phyloP scores from a whole-genome alignment of 2,113 vertebrate species.

The Recurvirostra avosetta region DNA sequence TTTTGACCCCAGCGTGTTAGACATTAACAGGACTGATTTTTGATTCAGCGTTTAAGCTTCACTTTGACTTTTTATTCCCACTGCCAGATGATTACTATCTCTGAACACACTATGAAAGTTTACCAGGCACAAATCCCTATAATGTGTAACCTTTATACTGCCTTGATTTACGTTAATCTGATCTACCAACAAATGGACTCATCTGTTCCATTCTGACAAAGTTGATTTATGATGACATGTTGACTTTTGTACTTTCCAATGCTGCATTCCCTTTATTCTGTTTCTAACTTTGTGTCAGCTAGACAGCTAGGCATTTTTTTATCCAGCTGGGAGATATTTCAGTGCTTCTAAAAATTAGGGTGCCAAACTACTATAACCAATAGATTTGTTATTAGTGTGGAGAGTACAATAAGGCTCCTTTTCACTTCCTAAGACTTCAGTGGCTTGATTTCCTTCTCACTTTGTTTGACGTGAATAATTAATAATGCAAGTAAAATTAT shows the following conservation, averaged over 20 bases:
- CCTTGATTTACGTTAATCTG: conserved; percentile 51
- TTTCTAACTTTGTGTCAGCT: conserved; percentile 14
- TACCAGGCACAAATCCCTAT: conserved; percentile 25
- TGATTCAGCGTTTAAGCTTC: conserved; percentile 35
- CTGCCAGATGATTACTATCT: conserved; percentile 9
- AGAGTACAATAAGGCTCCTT: not conserved
- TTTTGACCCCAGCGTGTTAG: conserved; percentile 46
- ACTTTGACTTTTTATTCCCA: conserved; percentile 43
- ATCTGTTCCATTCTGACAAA: conserved; percentile 52
- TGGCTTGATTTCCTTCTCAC: not conserved
- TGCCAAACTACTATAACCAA: not conserved
- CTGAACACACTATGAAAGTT: conserved; percentile 32
- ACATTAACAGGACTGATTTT: conserved; percentile 45
- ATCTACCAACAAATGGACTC: conserved; percentile 53
- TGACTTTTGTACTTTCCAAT: conserved; percentile 49
- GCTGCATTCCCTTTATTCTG: conserved; percentile 23
- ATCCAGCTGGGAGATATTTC: not conserved
- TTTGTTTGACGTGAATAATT: not conserved
- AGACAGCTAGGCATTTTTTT: not conserved
- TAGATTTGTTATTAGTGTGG: not conserved
- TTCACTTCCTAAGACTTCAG: not conserved
- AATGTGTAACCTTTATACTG: conserved; percentile 12
- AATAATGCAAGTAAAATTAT: not conserved
- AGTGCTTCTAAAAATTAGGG: not conserved
- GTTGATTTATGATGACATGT: conserved; percentile 54